A percentile compares a stretch with the other conserved stretches of the same genome.
Conservation (phyloP, 2,797 vertebrate genomes). For the Labeo calbasu region DNA sequence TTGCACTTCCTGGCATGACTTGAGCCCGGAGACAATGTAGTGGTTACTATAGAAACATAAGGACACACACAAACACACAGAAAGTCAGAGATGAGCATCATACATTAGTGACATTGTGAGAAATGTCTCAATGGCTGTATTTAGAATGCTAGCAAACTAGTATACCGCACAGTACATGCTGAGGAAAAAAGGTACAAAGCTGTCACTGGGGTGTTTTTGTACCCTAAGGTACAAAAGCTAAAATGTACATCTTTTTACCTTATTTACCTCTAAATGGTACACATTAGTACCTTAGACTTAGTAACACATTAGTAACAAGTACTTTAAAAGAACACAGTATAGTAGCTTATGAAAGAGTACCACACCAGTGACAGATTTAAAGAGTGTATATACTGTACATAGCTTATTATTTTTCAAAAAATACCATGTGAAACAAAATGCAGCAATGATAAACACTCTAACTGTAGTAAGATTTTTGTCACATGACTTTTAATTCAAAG, state of each 20-base stretch:
- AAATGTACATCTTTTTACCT: too few species aligned
- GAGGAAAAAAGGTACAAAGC: not conserved
- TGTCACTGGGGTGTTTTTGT: not conserved
- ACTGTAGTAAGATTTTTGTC: not conserved
- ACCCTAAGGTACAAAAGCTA: not conserved
- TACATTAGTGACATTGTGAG: not conserved
- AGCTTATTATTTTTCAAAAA: not conserved
- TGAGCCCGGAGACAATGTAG: slow-evolving; percentile 88
- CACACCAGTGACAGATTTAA: not conserved
- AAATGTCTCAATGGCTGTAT: not conserved
- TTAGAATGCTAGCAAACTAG: not conserved
- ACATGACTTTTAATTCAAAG: not conserved
- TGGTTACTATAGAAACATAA: slow-evolving; percentile 79
- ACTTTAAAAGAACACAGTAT: not conserved
- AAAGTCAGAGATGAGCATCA: not conserved
- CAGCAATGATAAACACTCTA: not conserved
- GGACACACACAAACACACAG: slow-evolving; percentile 39
- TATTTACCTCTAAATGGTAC: not conserved
- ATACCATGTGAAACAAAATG: not conserved
- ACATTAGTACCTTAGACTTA: not conserved
- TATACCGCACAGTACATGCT: not conserved
- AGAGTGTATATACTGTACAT: not conserved
- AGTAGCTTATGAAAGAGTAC: not conserved
- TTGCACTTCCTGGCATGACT: slow-evolving; percentile 95
- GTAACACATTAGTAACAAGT: too few species aligned